A percentile compares a stretch with the other conserved stretches of the same genome.
phyloP scores from a whole-genome alignment of 2,888 invertebrate species.

The Andrena hattorfiana region DNA sequence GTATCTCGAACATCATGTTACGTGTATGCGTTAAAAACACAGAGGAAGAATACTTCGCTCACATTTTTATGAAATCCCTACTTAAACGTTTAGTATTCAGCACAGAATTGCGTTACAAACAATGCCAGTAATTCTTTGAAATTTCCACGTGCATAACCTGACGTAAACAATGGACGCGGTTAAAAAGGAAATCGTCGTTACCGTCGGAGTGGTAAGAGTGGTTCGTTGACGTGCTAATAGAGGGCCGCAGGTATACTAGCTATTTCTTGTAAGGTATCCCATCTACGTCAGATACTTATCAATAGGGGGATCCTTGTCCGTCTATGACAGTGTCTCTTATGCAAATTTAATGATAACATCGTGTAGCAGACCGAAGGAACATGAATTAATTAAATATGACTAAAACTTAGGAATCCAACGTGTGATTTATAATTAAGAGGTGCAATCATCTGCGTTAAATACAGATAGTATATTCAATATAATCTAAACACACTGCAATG shows the following conservation, averaged over 20 bases:
- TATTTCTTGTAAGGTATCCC: background rate
- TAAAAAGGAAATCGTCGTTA: slow-evolving; percentile 7
- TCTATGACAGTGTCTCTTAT: background rate
- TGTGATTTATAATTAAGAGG: no score
- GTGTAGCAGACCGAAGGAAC: no score
- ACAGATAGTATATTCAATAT: no score
- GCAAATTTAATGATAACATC: no score
- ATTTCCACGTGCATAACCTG: slow-evolving; percentile 33
- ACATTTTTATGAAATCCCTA: background rate
- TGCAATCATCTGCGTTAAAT: no score
- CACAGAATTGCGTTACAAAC: background rate
- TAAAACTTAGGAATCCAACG: no score
- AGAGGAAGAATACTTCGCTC: background rate
- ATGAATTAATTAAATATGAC: no score
- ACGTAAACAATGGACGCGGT: slow-evolving; percentile 20
- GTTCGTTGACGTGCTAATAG: background rate
- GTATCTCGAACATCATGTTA: background rate
- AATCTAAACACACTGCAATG: no score
- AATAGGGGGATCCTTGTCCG: background rate
- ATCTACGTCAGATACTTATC: background rate
- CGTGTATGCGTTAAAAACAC: background rate
- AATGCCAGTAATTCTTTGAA: background rate
- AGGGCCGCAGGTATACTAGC: background rate
- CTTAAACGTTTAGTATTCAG: background rate
- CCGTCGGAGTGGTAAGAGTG: background rate